These are phyloP conservation scores for Incurvaria masculella DNA, from an alignment of 2,888 invertebrate genomes.

Conservation along the genomic window DNA sequence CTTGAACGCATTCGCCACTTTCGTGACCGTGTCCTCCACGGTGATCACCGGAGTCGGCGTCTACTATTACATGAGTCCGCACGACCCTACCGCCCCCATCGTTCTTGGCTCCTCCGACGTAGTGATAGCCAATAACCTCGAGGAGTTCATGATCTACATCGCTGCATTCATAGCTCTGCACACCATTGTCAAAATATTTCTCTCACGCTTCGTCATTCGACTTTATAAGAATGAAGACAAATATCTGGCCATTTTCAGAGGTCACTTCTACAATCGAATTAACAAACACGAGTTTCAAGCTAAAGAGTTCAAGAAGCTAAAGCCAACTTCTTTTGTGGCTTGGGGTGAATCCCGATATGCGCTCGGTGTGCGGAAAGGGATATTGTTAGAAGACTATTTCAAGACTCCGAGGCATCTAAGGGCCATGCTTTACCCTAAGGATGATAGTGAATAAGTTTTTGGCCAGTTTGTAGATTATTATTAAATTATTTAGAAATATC, in stretches of 20 bases:
- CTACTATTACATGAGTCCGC: slow-evolving; percentile 34
- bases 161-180: slow-evolving; percentile 36
- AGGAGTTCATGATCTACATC: slow-evolving; percentile 35
- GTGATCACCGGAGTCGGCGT: slow-evolving; percentile 22
- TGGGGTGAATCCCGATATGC: slow-evolving; percentile 42
- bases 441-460: slow-evolving; percentile 6
- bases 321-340: slow-evolving; percentile 29
- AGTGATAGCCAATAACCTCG: slow-evolving; percentile 36
- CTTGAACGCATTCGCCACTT: slow-evolving; percentile 30
- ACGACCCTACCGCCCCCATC: slow-evolving; percentile 31
- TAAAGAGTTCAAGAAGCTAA: slow-evolving; percentile 36
- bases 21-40: slow-evolving; percentile 32
- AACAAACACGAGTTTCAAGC: slow-evolving; percentile 35
- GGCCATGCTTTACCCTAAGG: slow-evolving; percentile 23
- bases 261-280: slow-evolving; percentile 30
- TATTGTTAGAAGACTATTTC: slow-evolving; percentile 39
- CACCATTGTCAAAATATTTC: slow-evolving; percentile 30
- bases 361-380: slow-evolving; percentile 38
- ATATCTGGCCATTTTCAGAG: slow-evolving; percentile 40
- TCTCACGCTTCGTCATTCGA: slow-evolving; percentile 41
- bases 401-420: slow-evolving; percentile 44
- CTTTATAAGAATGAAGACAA: slow-evolving; percentile 42
- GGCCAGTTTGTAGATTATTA: no score
- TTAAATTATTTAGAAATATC: no score
- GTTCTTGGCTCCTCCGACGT: slow-evolving; percentile 29